Base-by-base conservation (phyloP, 2,797 vertebrate species). In the Eulemur mongoz region DNA sequence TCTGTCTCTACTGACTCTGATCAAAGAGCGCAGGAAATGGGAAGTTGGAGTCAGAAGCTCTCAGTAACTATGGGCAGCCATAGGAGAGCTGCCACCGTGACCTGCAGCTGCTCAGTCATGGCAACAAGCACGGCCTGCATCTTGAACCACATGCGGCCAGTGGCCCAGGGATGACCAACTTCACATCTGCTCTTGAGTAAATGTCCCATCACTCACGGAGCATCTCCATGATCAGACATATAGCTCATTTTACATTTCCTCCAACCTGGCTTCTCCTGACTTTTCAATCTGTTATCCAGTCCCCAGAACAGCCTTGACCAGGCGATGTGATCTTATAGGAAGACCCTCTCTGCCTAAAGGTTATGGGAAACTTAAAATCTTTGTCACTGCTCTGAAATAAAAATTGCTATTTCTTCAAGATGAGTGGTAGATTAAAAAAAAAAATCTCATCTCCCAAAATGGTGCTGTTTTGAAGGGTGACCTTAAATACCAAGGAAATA, bases 51-150 rank as follows among this genome's bases (percentile, higher is more conserved):
- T 72, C 38, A 43, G 32, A 73, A 7, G 27, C 43, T 79, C 15
- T 57, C 45, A 11, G 6, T 15, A 50, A 35, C 75, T 50, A 12
- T 52, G 75, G 43, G 40, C 48, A 38, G 5, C 65, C 45, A 20
- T 0, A 25, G 7, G n/a, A 72, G 27, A 67, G 5, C 7, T 1
- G 9, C 2, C 38, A 3, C 6, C 65, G 35, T 0, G 54, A 17
- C 4, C 12, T 38, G 0, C 1, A 2, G 23, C 14, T 35, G 3
- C 72, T 30, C 4, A 0, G 8, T 67, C 78, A 14, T 0, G 18
- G 50, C 13, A 7, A 52, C 10, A 72, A 43, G 17, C 2, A 54
- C 14, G 12, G 6, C 11, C 54, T 18, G 4, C 6, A 10, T 17
- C 48, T 54, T 45, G 43, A 76, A 13, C 57, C 4, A 0, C 1